phyloP scores from a whole-genome alignment of 1,140 invertebrate species.

The Achroia grisella region DNA sequence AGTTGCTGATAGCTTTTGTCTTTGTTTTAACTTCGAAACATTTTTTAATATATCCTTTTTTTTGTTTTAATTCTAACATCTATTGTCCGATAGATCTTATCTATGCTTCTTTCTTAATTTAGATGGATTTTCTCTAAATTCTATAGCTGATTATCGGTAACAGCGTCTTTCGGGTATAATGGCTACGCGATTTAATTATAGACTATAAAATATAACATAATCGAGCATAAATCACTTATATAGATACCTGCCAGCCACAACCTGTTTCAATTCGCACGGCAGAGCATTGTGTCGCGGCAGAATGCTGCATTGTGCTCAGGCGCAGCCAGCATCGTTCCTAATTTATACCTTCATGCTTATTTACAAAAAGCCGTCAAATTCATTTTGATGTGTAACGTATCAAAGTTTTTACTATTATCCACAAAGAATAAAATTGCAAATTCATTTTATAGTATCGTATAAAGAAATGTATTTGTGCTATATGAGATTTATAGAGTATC shows the following conservation, averaged over 20 bases:
- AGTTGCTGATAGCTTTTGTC: too few relatives aligned
- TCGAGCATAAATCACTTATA: conserved; percentile 65
- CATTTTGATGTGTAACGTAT: conserved; percentile 29
- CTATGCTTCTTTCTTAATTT: too few relatives aligned
- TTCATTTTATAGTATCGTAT: conserved; percentile 36
- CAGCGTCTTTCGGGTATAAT: conserved; percentile 64
- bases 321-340: conserved; percentile 41
- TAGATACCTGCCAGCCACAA: conserved; percentile 67
- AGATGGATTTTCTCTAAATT: too few relatives aligned
- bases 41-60: too few relatives aligned
- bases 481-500: conserved; percentile 52
- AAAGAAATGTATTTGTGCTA: conserved; percentile 33
- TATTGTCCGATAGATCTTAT: too few relatives aligned
- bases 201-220: conserved; percentile 53
- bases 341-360: conserved; percentile 70
- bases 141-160: conserved; percentile 50
- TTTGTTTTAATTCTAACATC: too few relatives aligned
- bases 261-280: conserved; percentile 65
- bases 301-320: conserved; percentile 39
- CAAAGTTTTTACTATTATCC: conserved; percentile 37
- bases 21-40: too few relatives aligned
- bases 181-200: conserved; percentile 69
- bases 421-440: conserved; percentile 39
- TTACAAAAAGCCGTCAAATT: conserved; percentile 39
- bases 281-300: conserved; percentile 37